Evolutionary conservation across 2,113 vertebrate species (phyloP).

Genomic region (Dicentrarchus labrax): DNA sequence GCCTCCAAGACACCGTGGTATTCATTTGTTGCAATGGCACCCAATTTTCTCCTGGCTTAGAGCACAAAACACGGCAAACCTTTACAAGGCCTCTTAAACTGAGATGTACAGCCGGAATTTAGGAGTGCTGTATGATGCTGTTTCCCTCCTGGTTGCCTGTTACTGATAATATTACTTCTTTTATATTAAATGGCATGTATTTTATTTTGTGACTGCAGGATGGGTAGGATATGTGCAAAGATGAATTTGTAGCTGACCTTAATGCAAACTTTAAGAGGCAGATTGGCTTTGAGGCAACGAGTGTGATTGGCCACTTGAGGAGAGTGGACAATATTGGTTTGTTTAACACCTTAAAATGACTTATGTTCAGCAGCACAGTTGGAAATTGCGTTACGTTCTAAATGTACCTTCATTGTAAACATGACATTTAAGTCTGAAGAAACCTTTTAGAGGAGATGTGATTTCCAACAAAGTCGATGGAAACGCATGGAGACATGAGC

Average conservation of each 20-base stretch:
- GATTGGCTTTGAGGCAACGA: neutral
- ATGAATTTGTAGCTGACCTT: neutral
- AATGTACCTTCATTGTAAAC: neutral
- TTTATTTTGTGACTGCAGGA: conserved; percentile 40
- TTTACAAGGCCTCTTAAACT: conserved; percentile 53
- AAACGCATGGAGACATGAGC: too few relatives aligned
- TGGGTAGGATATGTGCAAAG: neutral
- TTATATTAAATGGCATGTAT: conserved; percentile 47
- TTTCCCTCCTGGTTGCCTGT: conserved; percentile 31
- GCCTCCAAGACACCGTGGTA: conserved; percentile 71
- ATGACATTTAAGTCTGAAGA: neutral
- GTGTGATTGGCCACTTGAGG: neutral
- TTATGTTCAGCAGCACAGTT: neutral
- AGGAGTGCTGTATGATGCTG: conserved; percentile 15
- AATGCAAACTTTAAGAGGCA: neutral
- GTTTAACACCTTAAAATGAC: neutral
- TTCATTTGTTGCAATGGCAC: conserved; percentile 78
- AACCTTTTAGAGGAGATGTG: neutral
- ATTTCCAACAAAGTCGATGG: neutral
- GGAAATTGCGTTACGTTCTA: neutral
- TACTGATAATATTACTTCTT: conserved; percentile 37
- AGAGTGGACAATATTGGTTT: neutral
- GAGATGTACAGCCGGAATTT: conserved; percentile 53
- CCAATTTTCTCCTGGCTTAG: conserved; percentile 71
- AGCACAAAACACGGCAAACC: conserved; percentile 52